A percentile compares a stretch with the other conserved stretches of the same genome.
These are phyloP conservation scores for Epizoanthus ramosus DNA, from an alignment of 92 coral and sea anemone genomes.

Conservation along the genomic window DNA sequence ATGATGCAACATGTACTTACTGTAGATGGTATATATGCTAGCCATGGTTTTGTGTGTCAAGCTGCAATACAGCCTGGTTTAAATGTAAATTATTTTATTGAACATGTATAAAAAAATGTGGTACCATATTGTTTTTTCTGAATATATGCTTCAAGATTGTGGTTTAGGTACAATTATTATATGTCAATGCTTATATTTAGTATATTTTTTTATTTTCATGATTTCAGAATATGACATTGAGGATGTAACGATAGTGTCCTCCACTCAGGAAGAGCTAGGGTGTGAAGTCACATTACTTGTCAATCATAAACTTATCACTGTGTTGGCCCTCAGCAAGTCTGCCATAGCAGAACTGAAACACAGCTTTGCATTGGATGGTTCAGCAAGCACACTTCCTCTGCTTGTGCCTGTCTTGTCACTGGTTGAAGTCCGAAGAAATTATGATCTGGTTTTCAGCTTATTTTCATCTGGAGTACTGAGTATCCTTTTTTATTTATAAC, in stretches of 20 bases:
- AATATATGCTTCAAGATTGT: too few relatives aligned
- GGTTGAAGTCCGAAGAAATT: slow-evolving; percentile 50
- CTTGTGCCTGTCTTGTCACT: slow-evolving; percentile 59
- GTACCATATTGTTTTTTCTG: too few relatives aligned
- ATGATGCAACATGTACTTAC: too few relatives aligned
- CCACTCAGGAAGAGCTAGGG: slow-evolving; percentile 46
- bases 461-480: slow-evolving; percentile 70
- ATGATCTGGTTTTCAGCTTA: slow-evolving; percentile 60
- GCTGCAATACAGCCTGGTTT: too few relatives aligned
- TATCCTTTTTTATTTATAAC: slow-evolving; percentile 65
- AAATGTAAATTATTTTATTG: too few relatives aligned
- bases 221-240: slow-evolving; percentile 37
- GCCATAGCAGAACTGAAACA: slow-evolving; percentile 45
- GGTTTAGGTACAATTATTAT: too few relatives aligned
- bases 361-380: slow-evolving; percentile 66
- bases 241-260: slow-evolving; percentile 45
- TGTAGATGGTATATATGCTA: too few relatives aligned
- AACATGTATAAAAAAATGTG: too few relatives aligned
- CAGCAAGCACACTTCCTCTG: slow-evolving; percentile 50
- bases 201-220: not conserved
- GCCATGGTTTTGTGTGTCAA: too few relatives aligned
- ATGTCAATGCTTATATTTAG: too few relatives aligned
- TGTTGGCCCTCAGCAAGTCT: slow-evolving; percentile 49
- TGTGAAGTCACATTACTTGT: slow-evolving; percentile 58
- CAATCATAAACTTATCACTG: slow-evolving; percentile 52